Evolutionary conservation across 2,113 vertebrate species (phyloP).

Genomic region (Salvelinus sp.): DNA sequence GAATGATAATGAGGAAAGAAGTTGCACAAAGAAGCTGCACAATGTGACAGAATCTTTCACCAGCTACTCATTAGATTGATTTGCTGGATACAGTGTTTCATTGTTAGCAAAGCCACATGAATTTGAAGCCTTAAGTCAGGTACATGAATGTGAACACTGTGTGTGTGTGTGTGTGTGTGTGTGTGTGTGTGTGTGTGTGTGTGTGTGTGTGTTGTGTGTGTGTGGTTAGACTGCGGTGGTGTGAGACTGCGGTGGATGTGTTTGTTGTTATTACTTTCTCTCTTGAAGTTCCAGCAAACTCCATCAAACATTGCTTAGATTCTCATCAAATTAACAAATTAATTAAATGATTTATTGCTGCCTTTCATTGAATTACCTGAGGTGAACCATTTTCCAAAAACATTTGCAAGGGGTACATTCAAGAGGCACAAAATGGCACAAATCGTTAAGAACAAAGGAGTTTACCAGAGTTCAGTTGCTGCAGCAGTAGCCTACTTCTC

Average conservation of each 20-base stretch:
- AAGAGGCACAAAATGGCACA: too few species aligned
- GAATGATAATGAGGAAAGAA: too few species aligned
- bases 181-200: not conserved
- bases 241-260: too few species aligned
- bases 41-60: too few species aligned
- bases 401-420: not conserved
- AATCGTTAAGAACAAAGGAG: not conserved
- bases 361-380: conserved; percentile 36
- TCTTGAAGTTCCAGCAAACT: conserved; percentile 44
- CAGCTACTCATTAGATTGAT: too few species aligned
- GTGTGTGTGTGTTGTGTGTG: too few species aligned
- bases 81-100: too few species aligned
- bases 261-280: too few species aligned
- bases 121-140: too few species aligned
- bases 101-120: too few species aligned
- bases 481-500: not conserved
- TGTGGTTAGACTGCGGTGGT: not conserved
- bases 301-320: conserved; percentile 4
- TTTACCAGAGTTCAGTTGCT: not conserved
- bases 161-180: too few species aligned
- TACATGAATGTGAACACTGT: not conserved
- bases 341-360: conserved; percentile 36
- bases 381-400: not conserved
- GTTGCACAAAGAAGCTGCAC: too few species aligned
- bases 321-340: conserved; percentile 26